phyloP scores from a whole-genome alignment of 2,888 invertebrate species.

The Coelopa pilipes region DNA sequence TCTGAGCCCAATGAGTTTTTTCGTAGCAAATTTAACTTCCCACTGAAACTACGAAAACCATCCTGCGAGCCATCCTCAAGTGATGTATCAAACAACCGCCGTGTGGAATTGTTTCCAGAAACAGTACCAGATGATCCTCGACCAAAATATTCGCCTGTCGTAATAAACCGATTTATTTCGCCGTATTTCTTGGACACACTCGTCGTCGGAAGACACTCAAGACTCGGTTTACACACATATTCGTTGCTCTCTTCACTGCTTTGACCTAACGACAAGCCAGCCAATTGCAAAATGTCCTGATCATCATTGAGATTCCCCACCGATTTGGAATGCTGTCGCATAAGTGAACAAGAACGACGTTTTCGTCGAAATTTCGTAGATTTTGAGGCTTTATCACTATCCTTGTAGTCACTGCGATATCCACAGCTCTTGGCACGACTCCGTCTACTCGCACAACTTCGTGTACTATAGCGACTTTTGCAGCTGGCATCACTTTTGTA shows the following conservation, averaged over 20 bases:
- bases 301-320: constrained; percentile 66
- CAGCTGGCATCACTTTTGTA: constrained; percentile 73
- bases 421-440: constrained; percentile 68
- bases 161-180: constrained; percentile 66
- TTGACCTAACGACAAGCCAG: constrained; percentile 71
- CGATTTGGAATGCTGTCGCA: constrained; percentile 64
- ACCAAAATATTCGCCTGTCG: constrained; percentile 67
- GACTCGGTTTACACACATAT: constrained; percentile 62
- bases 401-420: constrained; percentile 61
- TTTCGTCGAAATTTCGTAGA: constrained; percentile 62
- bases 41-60: constrained; percentile 44
- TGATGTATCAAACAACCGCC: constrained; percentile 23
- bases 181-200: constrained; percentile 65
- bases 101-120: constrained; percentile 24
- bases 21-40: constrained; percentile 54
- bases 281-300: constrained; percentile 71
- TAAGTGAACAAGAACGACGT: constrained; percentile 53
- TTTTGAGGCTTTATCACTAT: constrained; percentile 56
- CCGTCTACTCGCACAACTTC: constrained; percentile 71
- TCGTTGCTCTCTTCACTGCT: constrained; percentile 68
- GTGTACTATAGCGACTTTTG: constrained; percentile 71
- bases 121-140: constrained; percentile 40
- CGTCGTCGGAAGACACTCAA: constrained; percentile 58
- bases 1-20: constrained; percentile 53
- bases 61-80: constrained; percentile 44